phyloP scores from a whole-genome alignment of 2,888 invertebrate genomes.

The Agriopis leucophaearia region DNA sequence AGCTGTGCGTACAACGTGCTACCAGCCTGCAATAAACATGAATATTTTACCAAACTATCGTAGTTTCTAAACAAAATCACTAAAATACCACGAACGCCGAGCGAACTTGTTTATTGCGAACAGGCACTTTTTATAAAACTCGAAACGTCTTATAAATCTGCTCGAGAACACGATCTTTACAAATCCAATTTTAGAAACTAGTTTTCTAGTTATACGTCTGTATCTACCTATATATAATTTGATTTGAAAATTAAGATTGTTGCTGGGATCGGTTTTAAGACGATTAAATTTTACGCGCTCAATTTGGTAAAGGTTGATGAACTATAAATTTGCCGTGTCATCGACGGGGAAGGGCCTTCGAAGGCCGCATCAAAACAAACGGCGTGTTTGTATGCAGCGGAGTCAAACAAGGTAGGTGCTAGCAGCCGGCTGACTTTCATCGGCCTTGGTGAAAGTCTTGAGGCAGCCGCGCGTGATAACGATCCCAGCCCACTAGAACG shows the following conservation, averaged over 20 bases:
- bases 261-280: slow-evolving; percentile 19
- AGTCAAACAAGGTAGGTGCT: slow-evolving; percentile 55
- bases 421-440: slow-evolving; percentile 72
- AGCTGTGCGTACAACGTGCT: slow-evolving; percentile 94
- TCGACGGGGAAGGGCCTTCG: slow-evolving; percentile 41
- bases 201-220: slow-evolving; percentile 36
- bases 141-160: slow-evolving; percentile 22
- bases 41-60: slow-evolving; percentile 21
- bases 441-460: slow-evolving; percentile 80
- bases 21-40: slow-evolving; percentile 89
- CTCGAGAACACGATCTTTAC: slow-evolving; percentile 36
- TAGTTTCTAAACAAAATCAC: slow-evolving; percentile 31
- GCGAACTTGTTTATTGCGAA: slow-evolving; percentile 19
- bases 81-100: slow-evolving; percentile 19
- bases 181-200: slow-evolving; percentile 50
- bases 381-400: slow-evolving; percentile 70
- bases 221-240: slow-evolving; percentile 6
- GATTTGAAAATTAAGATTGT: slow-evolving; percentile 11
- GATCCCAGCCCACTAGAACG: slow-evolving; percentile 53
- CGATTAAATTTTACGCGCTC: slow-evolving; percentile 20
- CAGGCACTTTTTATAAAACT: slow-evolving; percentile 24
- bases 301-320: slow-evolving; percentile 37
- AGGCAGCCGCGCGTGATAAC: slow-evolving; percentile 69
- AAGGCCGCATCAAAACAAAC: slow-evolving; percentile 48
- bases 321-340: slow-evolving; percentile 31